Conservation (phyloP, 2,113 vertebrate genomes). For the Poeciliopsis retropinna region DNA sequence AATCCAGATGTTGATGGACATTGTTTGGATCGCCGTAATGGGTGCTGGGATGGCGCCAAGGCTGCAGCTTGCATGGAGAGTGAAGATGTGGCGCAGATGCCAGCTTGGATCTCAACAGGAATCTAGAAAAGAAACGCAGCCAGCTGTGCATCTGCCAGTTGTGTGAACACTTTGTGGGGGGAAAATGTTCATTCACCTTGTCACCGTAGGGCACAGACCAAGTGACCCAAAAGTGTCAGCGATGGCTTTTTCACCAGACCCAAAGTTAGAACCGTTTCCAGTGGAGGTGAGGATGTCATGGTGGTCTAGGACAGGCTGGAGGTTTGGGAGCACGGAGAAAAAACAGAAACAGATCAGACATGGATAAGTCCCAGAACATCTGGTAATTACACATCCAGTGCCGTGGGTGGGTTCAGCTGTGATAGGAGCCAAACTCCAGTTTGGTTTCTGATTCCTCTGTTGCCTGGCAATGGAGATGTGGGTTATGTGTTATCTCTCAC, state of each 20-base stretch:
- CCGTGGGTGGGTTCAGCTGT: constrained; percentile 56
- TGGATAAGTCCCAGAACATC: constrained; percentile 72
- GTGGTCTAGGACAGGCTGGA: constrained; percentile 4
- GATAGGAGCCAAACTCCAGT: constrained; percentile 58
- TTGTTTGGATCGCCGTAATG: constrained; percentile 47
- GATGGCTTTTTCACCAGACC: constrained; percentile 13
- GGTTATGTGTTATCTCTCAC: constrained; percentile 67
- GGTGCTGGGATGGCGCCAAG: constrained; percentile 61
- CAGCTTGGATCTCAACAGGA: constrained; percentile 65
- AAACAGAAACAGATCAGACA: constrained; percentile 53
- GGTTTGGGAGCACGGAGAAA: constrained; percentile 27
- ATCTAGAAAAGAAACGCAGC: constrained; percentile 39
- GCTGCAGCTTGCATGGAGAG: constrained; percentile 66
- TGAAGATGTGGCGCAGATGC: constrained; percentile 59
- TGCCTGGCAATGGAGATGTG: constrained; percentile 69
- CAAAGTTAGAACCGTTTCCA: constrained; percentile 31
- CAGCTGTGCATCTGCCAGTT: constrained; percentile 73
- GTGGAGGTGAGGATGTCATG: constrained; percentile 12
- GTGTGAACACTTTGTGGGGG: constrained; percentile 36
- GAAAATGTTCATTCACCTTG: constrained; percentile 48
- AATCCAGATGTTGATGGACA: constrained; percentile 60
- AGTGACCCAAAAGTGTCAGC: constrained; percentile 38
- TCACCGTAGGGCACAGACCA: constrained; percentile 34
- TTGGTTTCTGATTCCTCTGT: constrained; percentile 55
- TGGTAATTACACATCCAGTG: constrained; percentile 68